phyloP scores from a whole-genome alignment of 2,888 invertebrate genomes.

The Idaea biselata region DNA sequence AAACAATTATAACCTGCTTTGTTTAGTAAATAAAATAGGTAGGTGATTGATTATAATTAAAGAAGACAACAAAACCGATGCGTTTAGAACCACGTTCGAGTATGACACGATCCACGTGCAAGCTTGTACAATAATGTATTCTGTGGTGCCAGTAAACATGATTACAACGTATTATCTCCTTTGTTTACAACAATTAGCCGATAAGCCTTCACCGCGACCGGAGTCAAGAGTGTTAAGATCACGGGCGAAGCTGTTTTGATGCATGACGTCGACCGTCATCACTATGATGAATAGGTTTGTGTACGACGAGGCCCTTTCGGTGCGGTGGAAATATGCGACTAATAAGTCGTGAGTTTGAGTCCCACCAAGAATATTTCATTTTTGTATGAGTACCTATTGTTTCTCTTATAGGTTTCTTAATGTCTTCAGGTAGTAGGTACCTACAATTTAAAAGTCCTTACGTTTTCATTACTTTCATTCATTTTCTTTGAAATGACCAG shows the following conservation, averaged over 20 bases:
- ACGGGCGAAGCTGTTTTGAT: conserved; percentile 37
- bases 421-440: no score
- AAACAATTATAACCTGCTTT: no score
- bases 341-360: no score
- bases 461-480: no score
- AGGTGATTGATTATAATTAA: background rate
- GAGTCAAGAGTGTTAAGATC: conserved; percentile 40
- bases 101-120: background rate
- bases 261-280: conserved; percentile 21
- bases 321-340: no score
- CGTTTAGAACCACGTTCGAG: background rate
- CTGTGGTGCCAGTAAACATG: background rate
- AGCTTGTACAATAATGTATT: no score
- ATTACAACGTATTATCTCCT: conserved; percentile 6
- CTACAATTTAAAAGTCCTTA: no score
- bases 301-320: no score
- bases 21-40: background rate
- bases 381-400: no score
- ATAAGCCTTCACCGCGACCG: conserved; percentile 35
- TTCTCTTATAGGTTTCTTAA: no score
- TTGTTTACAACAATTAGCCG: conserved; percentile 9
- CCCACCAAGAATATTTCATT: no score
- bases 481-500: no score
- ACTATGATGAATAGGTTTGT: conserved; percentile 7
- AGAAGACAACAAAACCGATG: background rate